Evolutionary conservation across 2,888 invertebrate genomes (phyloP).

Genomic region (Lobophora halterata): DNA sequence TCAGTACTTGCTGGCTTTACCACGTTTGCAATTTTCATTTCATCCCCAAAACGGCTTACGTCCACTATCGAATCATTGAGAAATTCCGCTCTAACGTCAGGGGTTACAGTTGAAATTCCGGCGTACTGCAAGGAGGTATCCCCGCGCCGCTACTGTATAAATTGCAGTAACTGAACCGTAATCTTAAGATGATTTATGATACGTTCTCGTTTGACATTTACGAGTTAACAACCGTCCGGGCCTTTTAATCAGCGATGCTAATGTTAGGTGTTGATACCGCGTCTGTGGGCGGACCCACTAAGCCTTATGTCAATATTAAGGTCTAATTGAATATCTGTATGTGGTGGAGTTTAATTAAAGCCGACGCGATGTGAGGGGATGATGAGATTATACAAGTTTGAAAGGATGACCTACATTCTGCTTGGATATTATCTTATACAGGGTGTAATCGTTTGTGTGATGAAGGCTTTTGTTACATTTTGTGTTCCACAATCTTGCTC

Average conservation of each 20-base stretch:
- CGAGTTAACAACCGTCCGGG: slow-evolving; percentile 72
- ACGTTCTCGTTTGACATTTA: slow-evolving; percentile 75
- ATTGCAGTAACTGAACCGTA: slow-evolving; percentile 68
- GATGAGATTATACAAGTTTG: slow-evolving; percentile 20
- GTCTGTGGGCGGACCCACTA: slow-evolving; percentile 47
- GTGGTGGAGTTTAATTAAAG: slow-evolving; percentile 66
- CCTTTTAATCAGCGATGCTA: slow-evolving; percentile 80
- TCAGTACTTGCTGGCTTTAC: slow-evolving; percentile 66
- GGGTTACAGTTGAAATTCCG: slow-evolving; percentile 35
- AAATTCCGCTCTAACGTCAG: slow-evolving; percentile 34
- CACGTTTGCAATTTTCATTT: slow-evolving; percentile 56
- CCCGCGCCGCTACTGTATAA: slow-evolving; percentile 48
- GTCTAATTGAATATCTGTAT: slow-evolving; percentile 70
- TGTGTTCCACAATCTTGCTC: slow-evolving; percentile 3
- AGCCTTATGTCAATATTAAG: slow-evolving; percentile 70
- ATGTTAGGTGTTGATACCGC: slow-evolving; percentile 73
- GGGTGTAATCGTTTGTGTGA: no score
- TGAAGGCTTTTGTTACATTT: slow-evolving; percentile 4
- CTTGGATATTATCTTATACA: slow-evolving; percentile 7
- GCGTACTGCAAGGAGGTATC: slow-evolving; percentile 36
- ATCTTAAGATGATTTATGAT: slow-evolving; percentile 79
- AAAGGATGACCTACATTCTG: slow-evolving; percentile 22
- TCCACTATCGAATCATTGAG: slow-evolving; percentile 6
- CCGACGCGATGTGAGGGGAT: slow-evolving; percentile 40
- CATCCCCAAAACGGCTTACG: slow-evolving; percentile 39